These are phyloP conservation scores for Chinchilla lanigera DNA, from an alignment of 2,113 vertebrate genomes.

Conservation along the genomic window DNA sequence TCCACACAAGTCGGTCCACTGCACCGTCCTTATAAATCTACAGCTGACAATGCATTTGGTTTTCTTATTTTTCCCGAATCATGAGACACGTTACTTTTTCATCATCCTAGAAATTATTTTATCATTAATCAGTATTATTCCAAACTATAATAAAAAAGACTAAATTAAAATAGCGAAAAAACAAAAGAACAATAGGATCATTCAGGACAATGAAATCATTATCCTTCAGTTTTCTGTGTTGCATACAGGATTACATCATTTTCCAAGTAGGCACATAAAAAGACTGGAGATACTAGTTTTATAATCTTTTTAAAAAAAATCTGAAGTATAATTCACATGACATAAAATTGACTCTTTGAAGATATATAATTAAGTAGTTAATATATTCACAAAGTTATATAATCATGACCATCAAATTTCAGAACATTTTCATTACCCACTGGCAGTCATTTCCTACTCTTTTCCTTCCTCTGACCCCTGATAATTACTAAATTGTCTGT, in stretches of 20 bases:
- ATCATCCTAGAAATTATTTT: background rate
- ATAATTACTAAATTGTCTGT: background rate
- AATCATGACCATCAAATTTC: background rate
- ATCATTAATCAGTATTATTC: background rate
- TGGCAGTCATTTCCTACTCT: background rate
- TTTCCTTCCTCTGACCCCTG: background rate
- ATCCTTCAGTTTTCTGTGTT: background rate
- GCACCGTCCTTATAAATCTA: background rate
- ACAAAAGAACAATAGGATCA: background rate
- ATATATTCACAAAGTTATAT: background rate
- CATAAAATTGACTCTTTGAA: background rate
- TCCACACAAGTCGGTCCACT: background rate
- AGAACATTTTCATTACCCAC: background rate
- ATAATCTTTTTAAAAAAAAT: background rate
- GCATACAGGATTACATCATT: background rate
- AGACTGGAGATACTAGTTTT: background rate
- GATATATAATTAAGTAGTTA: background rate
- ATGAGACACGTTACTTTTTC: background rate
- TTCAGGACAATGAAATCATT: background rate
- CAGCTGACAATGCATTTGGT: background rate
- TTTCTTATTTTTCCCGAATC: background rate
- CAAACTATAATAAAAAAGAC: constrained; percentile 16
- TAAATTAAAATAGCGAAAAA: background rate
- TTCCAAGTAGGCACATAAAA: background rate
- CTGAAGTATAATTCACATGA: background rate